Conservation (phyloP, 2,113 vertebrate genomes). For the Ifrita kowaldi region DNA sequence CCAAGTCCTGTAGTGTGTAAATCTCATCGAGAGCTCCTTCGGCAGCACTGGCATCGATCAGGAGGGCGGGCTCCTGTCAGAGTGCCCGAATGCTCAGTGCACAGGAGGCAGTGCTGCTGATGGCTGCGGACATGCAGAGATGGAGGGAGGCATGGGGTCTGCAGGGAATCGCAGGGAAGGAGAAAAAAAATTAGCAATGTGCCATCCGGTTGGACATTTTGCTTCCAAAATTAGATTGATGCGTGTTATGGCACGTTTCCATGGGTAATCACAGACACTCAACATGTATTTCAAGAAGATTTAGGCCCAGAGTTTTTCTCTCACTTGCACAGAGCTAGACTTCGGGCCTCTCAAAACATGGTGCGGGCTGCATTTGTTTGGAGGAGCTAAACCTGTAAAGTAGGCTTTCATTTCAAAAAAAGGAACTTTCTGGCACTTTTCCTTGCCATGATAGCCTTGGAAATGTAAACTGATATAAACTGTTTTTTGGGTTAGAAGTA, state of each 20-base stretch:
- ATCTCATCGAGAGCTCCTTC: not conserved
- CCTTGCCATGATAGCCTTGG: conserved; percentile 32
- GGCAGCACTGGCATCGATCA: not conserved
- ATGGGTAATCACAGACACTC: conserved; percentile 44
- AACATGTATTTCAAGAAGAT: conserved; percentile 29
- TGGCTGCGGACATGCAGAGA: not conserved
- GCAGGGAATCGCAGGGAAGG: not conserved
- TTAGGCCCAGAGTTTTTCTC: conserved; percentile 28
- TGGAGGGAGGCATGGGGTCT: not conserved
- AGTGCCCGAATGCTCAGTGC: not conserved
- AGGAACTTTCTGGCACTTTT: conserved; percentile 31
- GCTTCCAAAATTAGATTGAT: conserved; percentile 62
- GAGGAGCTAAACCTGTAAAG: not conserved
- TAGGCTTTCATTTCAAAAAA: not conserved
- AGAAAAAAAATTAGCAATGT: not conserved
- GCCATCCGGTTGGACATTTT: conserved; percentile 54
- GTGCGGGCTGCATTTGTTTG: not conserved
- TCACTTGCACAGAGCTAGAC: conserved; percentile 20
- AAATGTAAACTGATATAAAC: conserved; percentile 43
- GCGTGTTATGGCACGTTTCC: conserved; percentile 50
- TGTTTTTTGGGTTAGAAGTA: not conserved
- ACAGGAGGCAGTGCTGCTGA: not conserved
- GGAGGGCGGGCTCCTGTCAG: conserved; percentile 38
- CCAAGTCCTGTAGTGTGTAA: not conserved
- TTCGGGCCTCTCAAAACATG: not conserved